Conservation (phyloP, 2,888 invertebrate species). For the Lottia gigantea region DNA sequence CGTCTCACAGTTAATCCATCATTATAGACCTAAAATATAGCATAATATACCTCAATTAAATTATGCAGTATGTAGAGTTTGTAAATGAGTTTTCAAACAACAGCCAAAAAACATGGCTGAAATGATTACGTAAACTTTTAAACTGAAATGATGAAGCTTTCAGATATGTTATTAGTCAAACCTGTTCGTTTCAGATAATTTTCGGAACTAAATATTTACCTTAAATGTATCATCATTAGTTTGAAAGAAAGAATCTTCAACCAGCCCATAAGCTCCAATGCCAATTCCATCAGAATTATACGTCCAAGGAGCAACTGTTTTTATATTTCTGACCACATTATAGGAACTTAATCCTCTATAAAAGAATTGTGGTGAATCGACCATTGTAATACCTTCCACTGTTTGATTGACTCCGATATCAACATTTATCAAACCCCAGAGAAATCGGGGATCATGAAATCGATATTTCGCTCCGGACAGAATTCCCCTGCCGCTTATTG, state of each 20-base stretch:
- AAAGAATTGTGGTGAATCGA: conserved; percentile 18
- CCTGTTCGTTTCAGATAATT: too few relatives aligned
- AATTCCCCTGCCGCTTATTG: conserved; percentile 17
- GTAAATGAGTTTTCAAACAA: too few relatives aligned
- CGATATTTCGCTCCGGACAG: conserved; percentile 12
- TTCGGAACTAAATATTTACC: neutral
- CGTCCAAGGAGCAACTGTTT: conserved; percentile 22
- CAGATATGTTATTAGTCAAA: too few relatives aligned
- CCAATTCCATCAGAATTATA: conserved; percentile 21
- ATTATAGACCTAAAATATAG: conserved; percentile 12
- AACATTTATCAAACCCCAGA: conserved; percentile 8
- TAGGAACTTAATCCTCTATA: conserved; percentile 10
- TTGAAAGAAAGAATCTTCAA: conserved; percentile 20
- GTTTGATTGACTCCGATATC: conserved; percentile 15
- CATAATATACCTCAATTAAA: too few relatives aligned
- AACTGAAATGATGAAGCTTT: too few relatives aligned
- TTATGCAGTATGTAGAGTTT: too few relatives aligned
- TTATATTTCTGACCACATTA: conserved; percentile 17
- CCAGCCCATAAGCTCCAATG: conserved; percentile 17
- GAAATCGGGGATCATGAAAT: conserved; percentile 1
- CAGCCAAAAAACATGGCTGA: too few relatives aligned
- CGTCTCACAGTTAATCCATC: conserved; percentile 12
- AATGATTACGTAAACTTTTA: too few relatives aligned
- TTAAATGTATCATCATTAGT: conserved; percentile 25
- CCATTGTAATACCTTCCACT: conserved; percentile 17